Base-by-base conservation (phyloP, 2,888 invertebrate species). In the Danaus chrysippus region DNA sequence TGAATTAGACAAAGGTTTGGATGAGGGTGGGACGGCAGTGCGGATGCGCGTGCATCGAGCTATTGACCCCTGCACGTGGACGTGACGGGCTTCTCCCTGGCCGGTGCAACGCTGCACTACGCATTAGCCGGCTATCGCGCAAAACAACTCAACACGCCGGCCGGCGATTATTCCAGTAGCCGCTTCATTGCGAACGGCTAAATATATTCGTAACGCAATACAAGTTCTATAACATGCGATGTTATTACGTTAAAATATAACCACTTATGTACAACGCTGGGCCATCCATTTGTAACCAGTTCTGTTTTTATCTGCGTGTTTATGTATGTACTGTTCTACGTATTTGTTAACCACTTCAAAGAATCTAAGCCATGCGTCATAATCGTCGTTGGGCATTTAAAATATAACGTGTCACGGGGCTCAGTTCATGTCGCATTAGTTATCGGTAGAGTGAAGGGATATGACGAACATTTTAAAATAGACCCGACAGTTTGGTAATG, bases 51-150 rank as follows among this genome's bases (percentile, higher is more conserved):
- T 76, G 78, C 74, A 77, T 70, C 70, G 76, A 82, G 86, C 76
- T 85, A 82, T 83, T 84, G 86, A 86, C 83, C 85, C 78, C 79
- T 77, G 72, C 84, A 83, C 82, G 83, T 82, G 85, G 76, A 74
- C 23, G 23, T 34, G 57, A 52, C 55, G 70, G 68, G 72, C 73
- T 74, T 69, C 73, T 66, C 70, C 67, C 62, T 69, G 69, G 70
- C 64, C 58, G 61, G 58, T 67, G 17, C 49, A 49, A 17, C 49
- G 15, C 49, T 17, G 49, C 49, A 17, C 68, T 65, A 62, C 68
- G 66, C 66, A 59, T 58, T 55, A 60, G 59, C 59, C 46, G 49
- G 55, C 65, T 54, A 52, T 54, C 60, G 58, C 49, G 54, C 60
- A 60, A 62, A 55, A 58, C 60, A 60, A 63, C 62, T 68, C 66